Conservation (phyloP, 1,140 invertebrate species). For the Pogonognathellus flavescens region DNA sequence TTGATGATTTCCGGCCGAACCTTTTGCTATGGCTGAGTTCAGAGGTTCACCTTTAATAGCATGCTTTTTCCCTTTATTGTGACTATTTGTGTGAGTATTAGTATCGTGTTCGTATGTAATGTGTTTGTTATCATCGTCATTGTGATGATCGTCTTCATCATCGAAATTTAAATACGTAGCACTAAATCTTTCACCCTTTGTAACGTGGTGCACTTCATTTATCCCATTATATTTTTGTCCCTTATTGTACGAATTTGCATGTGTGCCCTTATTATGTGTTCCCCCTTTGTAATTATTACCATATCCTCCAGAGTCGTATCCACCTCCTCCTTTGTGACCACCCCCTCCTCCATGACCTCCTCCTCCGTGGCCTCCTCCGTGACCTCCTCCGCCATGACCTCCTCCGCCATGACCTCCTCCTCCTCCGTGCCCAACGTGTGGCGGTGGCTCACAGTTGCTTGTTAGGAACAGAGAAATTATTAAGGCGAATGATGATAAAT, state of each 20-base stretch:
- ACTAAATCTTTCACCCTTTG: slow-evolving; percentile 8
- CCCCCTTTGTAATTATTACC: slow-evolving; percentile 35
- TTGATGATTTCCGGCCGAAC: background rate
- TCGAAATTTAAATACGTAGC: background rate
- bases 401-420: slow-evolving; percentile 56
- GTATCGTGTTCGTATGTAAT: slow-evolving; percentile 4
- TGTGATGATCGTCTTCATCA: slow-evolving; percentile 5
- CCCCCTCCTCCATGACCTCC: background rate
- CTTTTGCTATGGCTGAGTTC: background rate
- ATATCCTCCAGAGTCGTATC: background rate
- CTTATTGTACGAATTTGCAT: background rate
- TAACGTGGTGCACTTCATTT: background rate
- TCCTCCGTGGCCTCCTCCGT: background rate
- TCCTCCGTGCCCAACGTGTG: slow-evolving; percentile 33
- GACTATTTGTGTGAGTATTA: background rate
- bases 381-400: slow-evolving; percentile 31
- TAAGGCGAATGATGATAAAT: slow-evolving; percentile 5
- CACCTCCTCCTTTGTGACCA: background rate
- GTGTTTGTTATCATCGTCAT: background rate
- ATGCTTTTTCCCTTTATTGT: slow-evolving; percentile 8
- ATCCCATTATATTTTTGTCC: background rate
- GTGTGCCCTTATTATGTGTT: slow-evolving; percentile 7
- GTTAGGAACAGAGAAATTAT: slow-evolving; percentile 24
- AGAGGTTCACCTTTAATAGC: background rate
- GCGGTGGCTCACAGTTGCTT: slow-evolving; percentile 45